Base-by-base conservation (phyloP, 2,888 invertebrate species). In the Acrobasis suavella region DNA sequence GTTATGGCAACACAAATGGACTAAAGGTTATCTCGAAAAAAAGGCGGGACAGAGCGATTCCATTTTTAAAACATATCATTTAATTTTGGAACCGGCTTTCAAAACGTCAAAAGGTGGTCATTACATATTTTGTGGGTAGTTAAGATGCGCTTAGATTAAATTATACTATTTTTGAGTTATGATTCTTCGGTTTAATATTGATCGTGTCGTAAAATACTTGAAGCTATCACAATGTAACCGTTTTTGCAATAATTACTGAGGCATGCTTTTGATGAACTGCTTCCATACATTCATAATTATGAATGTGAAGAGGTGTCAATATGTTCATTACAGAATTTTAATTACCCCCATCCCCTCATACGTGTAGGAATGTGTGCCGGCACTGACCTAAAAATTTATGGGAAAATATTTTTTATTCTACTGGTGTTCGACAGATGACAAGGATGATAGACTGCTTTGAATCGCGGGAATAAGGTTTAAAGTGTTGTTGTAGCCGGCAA, bases 51-150 rank as follows among this genome's bases (percentile, higher is more conserved):
- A 72, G 86, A 89, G 87, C 90, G 90, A 91, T 92, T 91, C 90
- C 92, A 91, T 91, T 92, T 91, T 91, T 89, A 87, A 91, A 92
- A 92, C 89, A 89, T 91, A 91, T 92, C 89, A 92, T 92, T 92
- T 91, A 91, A 91, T 90, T 91, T 91, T 85, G 87, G 85, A 92
- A 91, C 92, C 88, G 89, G 91, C 91, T 90, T 82, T 89, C 89
- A 85, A 90, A 87, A 89, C 89, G 91, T 91, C 91, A 91, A 87
- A 89, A 91, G 91, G 91, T 89, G 89, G 90, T 92, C 85, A 92
- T 92, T 92, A 92, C 87, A 86, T 82, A 85, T 91, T 90, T 90
- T 89, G 87, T 86, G 86, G 87, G 83, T 81, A 78, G 81, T 82
- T 83, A 66, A 81, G 86, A 82, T 87, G 85, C 86, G 87, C 85